Base-by-base conservation (phyloP, 2,113 vertebrate species). In the Poicephalus meyeri region DNA sequence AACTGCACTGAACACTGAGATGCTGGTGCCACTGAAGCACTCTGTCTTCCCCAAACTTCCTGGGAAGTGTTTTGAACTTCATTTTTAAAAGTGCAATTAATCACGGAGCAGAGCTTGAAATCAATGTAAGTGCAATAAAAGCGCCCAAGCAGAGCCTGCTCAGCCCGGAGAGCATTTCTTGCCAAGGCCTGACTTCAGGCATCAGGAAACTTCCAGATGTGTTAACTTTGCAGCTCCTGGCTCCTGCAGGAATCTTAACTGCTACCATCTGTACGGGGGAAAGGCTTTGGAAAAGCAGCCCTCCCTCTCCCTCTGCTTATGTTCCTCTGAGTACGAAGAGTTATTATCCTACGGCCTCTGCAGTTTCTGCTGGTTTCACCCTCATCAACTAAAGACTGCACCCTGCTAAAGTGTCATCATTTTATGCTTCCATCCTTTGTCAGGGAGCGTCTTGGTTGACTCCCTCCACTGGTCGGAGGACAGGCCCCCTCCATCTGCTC, bases 231-330 rank as follows among this genome's bases (percentile, higher is more conserved):
- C 89, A 10, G 49, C 95, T 97, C 83, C 94, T 93, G 94, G 93
- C 92, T 97, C 89, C 95, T 94, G 91, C 95, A 96, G 93, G 92
- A 97, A 97, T 97, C 95, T 97, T 97, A 97, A 97, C 95, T 94
- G 95, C 86, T 97, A 96, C 95, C 97, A 97, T 94, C 96, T 97
- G 96, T 78, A 92, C 0, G 0, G 86, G 61, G 63, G 19, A 95
- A 90, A 93, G 71, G 76, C 77, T 89, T 90, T 0, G 0, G 82
- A 68, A 95, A 80, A 89, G 86, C 55, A 58, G 69, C 63, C 77
- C 69, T 73, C 73, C 58, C 53, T 82, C 66, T 79, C 26, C 29
- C 53, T 91, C 84, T 64, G 49, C 50, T 94, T 65, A 37, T 3
- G 8, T 64, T 95, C 72, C 63, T 86, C 63, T 0, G 1, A 93